Base-by-base conservation (phyloP, 1,140 invertebrate species). In the Helicoverpa armigera region DNA sequence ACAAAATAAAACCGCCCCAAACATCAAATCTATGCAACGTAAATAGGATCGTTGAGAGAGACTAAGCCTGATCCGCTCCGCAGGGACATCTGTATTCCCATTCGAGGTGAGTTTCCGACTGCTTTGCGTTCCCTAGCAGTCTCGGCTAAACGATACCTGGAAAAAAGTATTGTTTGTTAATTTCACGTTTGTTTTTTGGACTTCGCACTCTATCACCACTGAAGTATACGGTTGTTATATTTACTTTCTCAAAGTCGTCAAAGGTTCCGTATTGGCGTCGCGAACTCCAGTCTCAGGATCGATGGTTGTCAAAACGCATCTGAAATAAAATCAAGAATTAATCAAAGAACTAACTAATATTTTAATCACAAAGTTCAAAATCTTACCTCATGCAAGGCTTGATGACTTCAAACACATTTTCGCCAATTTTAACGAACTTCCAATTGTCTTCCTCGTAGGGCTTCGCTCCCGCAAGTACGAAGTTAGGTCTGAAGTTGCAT, bases 391-490 rank as follows among this genome's bases (percentile, higher is more conserved):
- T 96, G 86, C 97, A 97, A 1, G 97, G 96, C 88, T 96, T 97
- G 12, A 97, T 91, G 73, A 96, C 96, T 87, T 96, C 95, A 81
- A 97, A 96, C 31, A 97, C 93, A 58, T 96, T 89, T 13, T 93
- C 86, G 2, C 97, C 97, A 75, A 97, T 97, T 93, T 96, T 97
- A 16, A 97, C 88, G 93, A 96, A 97, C 53, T 96, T 95, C 97
- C 97, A 97, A 14, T 94, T 90, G 81, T 97, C 97, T 91, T 98
- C 97, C 4, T 96, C 96, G 85, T 96, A 97, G 2, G 96, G 86
- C 23, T 94, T 82, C 1, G 96, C 91, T 1, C 96, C 97, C 83
- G 96, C 96, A 9, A 98, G 94, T 0, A 97, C 94, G 78, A 98
- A 96, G 90, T 97, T 97, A 0, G 96, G 96, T 54, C 97, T 94